A percentile compares a stretch with the other conserved stretches of the same genome.
Evolutionary conservation across 1,140 invertebrate genomes (phyloP).

Genomic region (Philotrypesis tridentata): DNA sequence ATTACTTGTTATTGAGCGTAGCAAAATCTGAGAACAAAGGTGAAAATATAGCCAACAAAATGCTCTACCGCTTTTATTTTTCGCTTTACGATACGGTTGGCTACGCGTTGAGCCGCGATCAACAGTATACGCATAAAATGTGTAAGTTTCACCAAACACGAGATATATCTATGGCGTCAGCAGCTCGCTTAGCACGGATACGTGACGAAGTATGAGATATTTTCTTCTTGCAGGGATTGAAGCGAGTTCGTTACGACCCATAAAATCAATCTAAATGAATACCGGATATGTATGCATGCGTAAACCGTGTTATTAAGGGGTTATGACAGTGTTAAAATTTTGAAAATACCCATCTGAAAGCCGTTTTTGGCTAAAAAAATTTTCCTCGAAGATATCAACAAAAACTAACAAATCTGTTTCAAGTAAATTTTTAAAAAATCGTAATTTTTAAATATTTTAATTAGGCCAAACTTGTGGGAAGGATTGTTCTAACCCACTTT

Average conservation of each 20-base stretch:
- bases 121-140: conserved; percentile 61
- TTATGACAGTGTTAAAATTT: too few relatives aligned
- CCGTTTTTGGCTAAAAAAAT: too few relatives aligned
- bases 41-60: not conserved
- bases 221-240: conserved; percentile 44
- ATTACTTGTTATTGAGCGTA: not conserved
- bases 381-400: too few relatives aligned
- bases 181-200: conserved; percentile 8
- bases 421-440: too few relatives aligned
- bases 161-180: conserved; percentile 53
- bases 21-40: not conserved
- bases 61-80: conserved; percentile 22
- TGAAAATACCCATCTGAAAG: too few relatives aligned
- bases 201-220: conserved; percentile 53
- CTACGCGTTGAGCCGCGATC: conserved; percentile 55
- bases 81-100: conserved; percentile 52
- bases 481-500: too few relatives aligned
- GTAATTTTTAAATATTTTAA: too few relatives aligned
- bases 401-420: too few relatives aligned
- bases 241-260: conserved; percentile 56
- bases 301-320: too few relatives aligned
- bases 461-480: too few relatives aligned
- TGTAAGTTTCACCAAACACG: conserved; percentile 55
- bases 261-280: conserved; percentile 51
- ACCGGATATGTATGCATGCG: conserved; percentile 12